Evolutionary conservation across 2,888 invertebrate species (phyloP).

Genomic region (Caenorhabditis plicata): DNA sequence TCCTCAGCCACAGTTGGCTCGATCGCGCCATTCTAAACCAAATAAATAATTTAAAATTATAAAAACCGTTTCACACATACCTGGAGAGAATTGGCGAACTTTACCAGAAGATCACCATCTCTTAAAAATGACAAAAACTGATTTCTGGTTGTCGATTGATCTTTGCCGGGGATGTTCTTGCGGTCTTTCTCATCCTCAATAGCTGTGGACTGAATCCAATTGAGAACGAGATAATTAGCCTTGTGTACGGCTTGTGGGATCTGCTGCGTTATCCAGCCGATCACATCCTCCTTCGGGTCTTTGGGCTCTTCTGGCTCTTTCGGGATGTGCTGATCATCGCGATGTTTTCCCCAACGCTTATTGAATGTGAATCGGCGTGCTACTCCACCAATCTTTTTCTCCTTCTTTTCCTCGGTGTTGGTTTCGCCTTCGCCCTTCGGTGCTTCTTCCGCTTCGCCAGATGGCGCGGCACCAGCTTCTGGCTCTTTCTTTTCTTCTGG

Average conservation of each 20-base stretch:
- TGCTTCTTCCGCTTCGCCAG: slow-evolving; percentile 17
- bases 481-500: background rate
- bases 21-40: slow-evolving; percentile 36
- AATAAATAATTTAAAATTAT: background rate
- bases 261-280: slow-evolving; percentile 60
- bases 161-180: slow-evolving; percentile 55
- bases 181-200: slow-evolving; percentile 51
- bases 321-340: slow-evolving; percentile 40
- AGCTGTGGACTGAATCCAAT: slow-evolving; percentile 55
- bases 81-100: slow-evolving; percentile 58
- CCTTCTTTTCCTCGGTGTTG: slow-evolving; percentile 36
- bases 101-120: slow-evolving; percentile 56
- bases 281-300: slow-evolving; percentile 56
- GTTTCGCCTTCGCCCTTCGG: slow-evolving; percentile 32
- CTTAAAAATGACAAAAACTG: slow-evolving; percentile 59
- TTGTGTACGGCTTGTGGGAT: slow-evolving; percentile 61
- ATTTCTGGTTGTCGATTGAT: slow-evolving; percentile 54
- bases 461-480: background rate
- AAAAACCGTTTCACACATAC: slow-evolving; percentile 7
- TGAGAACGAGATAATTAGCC: slow-evolving; percentile 57
- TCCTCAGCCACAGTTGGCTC: slow-evolving; percentile 35
- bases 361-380: slow-evolving; percentile 40
- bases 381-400: slow-evolving; percentile 30
- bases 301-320: slow-evolving; percentile 56
- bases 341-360: slow-evolving; percentile 46